Percentiles rank a stretch among this genome's conserved stretches.
Conservation (phyloP, 2,888 invertebrate species). For the Perizoma flavofasciatum region DNA sequence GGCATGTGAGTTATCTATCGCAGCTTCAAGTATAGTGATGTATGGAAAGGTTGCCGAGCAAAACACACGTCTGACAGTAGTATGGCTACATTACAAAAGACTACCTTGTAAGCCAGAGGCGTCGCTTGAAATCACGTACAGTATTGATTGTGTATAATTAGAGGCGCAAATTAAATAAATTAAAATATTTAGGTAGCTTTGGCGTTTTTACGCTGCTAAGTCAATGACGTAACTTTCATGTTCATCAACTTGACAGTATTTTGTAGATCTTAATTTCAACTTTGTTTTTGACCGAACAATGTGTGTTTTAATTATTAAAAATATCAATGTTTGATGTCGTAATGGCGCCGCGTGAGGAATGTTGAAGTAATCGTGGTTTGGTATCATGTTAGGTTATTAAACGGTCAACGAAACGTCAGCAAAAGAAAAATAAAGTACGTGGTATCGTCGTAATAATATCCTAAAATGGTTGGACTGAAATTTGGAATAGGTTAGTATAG, state of each 20-base stretch:
- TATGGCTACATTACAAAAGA: conserved; percentile 75
- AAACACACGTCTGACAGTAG: conserved; percentile 56
- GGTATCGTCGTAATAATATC: no score
- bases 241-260: conserved; percentile 2
- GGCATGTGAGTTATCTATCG: conserved; percentile 38
- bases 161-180: conserved; percentile 76
- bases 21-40: conserved; percentile 46
- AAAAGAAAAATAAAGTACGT: no score
- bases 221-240: conserved; percentile 61
- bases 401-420: no score
- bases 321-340: no score
- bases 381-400: no score
- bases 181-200: conserved; percentile 64
- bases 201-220: conserved; percentile 50
- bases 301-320: background rate
- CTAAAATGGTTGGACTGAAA: no score
- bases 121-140: conserved; percentile 68
- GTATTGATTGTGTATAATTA: conserved; percentile 76
- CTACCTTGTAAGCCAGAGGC: conserved; percentile 78
- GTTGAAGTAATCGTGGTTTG: no score
- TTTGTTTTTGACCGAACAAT: no score
- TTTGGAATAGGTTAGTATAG: no score
- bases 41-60: conserved; percentile 60
- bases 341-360: no score
- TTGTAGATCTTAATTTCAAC: background rate